Conservation (phyloP, 2,888 invertebrate species). For the Beris chalybata region DNA sequence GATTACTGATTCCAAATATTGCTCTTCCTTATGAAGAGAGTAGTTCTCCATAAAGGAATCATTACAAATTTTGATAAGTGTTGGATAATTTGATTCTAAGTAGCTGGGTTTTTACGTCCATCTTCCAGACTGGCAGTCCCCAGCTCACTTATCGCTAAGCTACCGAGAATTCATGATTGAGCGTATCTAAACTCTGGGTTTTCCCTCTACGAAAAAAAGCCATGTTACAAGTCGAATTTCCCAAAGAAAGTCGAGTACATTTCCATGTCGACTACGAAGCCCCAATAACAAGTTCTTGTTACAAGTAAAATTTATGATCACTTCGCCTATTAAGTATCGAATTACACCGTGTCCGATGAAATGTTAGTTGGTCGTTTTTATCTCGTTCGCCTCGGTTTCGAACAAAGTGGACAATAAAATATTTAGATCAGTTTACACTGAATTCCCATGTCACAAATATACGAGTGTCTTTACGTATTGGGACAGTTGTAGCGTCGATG, state of each 20-base stretch:
- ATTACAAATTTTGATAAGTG: too few species aligned
- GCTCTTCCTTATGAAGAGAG: too few species aligned
- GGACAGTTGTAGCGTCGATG: not conserved
- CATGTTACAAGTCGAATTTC: too few species aligned
- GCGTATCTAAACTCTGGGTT: too few species aligned
- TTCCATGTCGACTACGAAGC: slow-evolving; percentile 10
- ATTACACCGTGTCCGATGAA: slow-evolving; percentile 45
- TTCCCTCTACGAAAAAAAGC: too few species aligned
- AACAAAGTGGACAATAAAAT: slow-evolving; percentile 34
- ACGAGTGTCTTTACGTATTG: not conserved
- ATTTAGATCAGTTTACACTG: slow-evolving; percentile 43
- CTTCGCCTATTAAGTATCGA: slow-evolving; percentile 44
- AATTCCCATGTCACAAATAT: slow-evolving; percentile 31
- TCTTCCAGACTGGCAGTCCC: too few species aligned
- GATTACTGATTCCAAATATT: too few species aligned
- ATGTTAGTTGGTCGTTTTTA: slow-evolving; percentile 39
- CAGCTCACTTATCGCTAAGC: too few species aligned
- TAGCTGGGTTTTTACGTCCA: too few species aligned
- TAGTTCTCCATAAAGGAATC: too few species aligned
- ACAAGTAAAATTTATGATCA: slow-evolving; percentile 44
- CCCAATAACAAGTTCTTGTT: slow-evolving; percentile 39
- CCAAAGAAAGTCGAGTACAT: not conserved
- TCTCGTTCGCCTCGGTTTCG: slow-evolving; percentile 28
- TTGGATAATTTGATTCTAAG: too few species aligned
- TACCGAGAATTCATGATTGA: too few species aligned